These are phyloP conservation scores for Amyelois transitella DNA, from an alignment of 1,140 invertebrate species.

Conservation along the genomic window DNA sequence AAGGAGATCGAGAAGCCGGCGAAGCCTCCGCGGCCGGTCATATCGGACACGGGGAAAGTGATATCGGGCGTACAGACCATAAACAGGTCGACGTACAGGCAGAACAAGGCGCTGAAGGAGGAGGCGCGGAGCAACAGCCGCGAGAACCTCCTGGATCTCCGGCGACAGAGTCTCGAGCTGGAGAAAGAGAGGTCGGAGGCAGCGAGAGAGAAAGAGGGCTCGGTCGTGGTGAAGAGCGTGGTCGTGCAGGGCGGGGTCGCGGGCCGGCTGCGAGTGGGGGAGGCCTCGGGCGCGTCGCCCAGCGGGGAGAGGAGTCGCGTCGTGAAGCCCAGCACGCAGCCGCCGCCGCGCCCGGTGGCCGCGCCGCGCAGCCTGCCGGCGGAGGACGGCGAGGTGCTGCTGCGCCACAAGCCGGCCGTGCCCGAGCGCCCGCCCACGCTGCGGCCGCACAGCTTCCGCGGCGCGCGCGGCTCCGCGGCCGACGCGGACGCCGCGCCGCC, in stretches of 20 bases:
- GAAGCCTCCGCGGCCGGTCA: constrained; percentile 75
- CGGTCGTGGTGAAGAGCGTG: constrained; percentile 49
- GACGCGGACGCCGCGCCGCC: constrained; percentile 54
- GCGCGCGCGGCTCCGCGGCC: constrained; percentile 38
- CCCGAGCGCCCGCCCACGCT: constrained; percentile 82
- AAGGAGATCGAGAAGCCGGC: constrained; percentile 69
- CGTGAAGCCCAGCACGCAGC: constrained; percentile 31
- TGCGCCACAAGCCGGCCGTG: constrained; percentile 79
- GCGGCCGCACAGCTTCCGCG: constrained; percentile 76
- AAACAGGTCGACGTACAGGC: constrained; percentile 67
- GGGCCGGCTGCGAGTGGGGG: constrained; percentile 48
- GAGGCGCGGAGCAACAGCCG: constrained; percentile 52
- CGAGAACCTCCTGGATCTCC: constrained; percentile 57
- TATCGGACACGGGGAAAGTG: constrained; percentile 60
- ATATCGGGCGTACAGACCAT: constrained; percentile 70
- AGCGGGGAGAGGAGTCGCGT: constrained; percentile 18
- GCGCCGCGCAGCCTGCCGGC: constrained; percentile 70
- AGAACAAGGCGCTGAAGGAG: constrained; percentile 58
- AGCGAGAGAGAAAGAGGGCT: constrained; percentile 35
- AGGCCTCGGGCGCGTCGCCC: constrained; percentile 36
- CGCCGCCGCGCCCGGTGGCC: constrained; percentile 69
- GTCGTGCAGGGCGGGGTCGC: constrained; percentile 51
- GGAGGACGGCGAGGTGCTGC: constrained; percentile 33
- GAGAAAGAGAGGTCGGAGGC: constrained; percentile 56
- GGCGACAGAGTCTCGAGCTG: constrained; percentile 66